Evolutionary conservation across 2,888 invertebrate species (phyloP), one percentile per base, ranked within the genome.

Genomic region (Apotomis betuletana): DNA sequence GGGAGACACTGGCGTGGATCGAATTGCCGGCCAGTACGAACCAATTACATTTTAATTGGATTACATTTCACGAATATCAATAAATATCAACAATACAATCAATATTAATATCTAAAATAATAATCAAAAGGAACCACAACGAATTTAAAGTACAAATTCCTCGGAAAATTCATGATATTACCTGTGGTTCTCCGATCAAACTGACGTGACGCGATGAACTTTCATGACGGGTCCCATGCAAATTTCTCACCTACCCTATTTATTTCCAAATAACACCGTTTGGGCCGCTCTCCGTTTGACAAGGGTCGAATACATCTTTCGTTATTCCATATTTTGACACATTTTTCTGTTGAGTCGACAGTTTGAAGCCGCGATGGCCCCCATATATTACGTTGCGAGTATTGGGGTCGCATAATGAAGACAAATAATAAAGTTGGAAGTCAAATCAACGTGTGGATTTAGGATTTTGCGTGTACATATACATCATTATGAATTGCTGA

Each of bases 251-350:
- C 57, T 73, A 70, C 75, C 77, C 74, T 75, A 78, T 77, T 77
- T 77, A 76, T 76, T 73, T 74, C 65, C 74, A 78, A 79, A 77
- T 78, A 77, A 81, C 80, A 81, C 78, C 80, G 79, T 80, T 81
- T 77, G 78, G 78, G 75, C 75, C 78, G 55, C 58, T 54, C 74
- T 70, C 59, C 60, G 76, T 84, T 85, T 88, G 88, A 88, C 85
- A 84, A 85, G 88, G 88, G 88, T 88, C 81, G 82, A 78, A 84
- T 85, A 81, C 85, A 85, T 87, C 86, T 86, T 85, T 83, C 82
- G 78, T 73, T 79, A 79, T 83, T 84, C 83, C 84, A 87, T 87
- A 87, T 86, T 87, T 87, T 81, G 79, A 80, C 85, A 83, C 81
- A 81, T 85, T 84, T 80, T 83, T 83, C 70, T 76, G 86, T 81